phyloP scores from a whole-genome alignment of 2,888 invertebrate genomes.

The Volucella inanis region DNA sequence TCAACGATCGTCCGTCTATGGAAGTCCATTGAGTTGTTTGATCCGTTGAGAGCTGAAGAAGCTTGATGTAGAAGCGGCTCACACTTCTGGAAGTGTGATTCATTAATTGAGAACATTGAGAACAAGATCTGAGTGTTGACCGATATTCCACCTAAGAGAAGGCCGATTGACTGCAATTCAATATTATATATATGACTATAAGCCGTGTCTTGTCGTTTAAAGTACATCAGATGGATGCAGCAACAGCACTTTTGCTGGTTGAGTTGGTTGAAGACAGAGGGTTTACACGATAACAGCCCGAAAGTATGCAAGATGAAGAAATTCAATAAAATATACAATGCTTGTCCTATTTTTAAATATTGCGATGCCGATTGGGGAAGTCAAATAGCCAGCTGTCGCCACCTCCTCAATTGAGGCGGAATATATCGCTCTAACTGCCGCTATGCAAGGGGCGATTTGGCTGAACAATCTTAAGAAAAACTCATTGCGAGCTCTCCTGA shows the following conservation, averaged over 20 bases:
- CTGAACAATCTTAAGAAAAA: neutral
- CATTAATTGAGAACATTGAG: too few species aligned
- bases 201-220: constrained; percentile 59
- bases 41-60: too few species aligned
- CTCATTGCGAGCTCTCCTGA: neutral
- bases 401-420: constrained; percentile 7
- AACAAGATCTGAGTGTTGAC: too few species aligned
- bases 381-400: constrained; percentile 2
- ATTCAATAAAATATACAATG: too few species aligned
- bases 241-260: constrained; percentile 19
- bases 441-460: neutral
- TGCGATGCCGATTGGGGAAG: constrained; percentile 9
- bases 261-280: constrained; percentile 6
- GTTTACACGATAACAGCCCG: neutral
- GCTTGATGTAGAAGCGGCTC: too few species aligned
- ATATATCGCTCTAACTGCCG: neutral
- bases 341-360: neutral
- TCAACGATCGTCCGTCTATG: too few species aligned
- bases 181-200: constrained; percentile 44
- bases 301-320: constrained; percentile 35
- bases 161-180: constrained; percentile 15
- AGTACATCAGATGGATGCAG: constrained; percentile 32
- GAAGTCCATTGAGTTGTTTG: too few species aligned
- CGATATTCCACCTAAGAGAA: neutral
- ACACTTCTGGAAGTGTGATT: too few species aligned